Evolutionary conservation across 2,888 invertebrate species (phyloP), one percentile per base, ranked within the genome.

Genomic region (Parelbella ahira): DNA sequence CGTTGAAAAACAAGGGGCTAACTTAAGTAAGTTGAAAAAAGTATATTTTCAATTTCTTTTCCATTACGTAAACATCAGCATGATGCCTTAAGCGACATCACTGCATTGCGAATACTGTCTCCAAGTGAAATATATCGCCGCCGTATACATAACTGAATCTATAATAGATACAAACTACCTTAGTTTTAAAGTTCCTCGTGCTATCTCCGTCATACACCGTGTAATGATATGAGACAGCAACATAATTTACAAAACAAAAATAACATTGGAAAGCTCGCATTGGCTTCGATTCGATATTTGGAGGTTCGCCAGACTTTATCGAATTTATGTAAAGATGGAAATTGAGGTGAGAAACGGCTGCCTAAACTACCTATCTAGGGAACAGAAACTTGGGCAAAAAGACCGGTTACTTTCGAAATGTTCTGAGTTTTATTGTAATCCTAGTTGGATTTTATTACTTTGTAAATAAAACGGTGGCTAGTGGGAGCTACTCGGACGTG

Each of bases 261-360:
- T 53, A 54, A 53, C 51, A 56, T 51, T 47, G 50, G 47, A 52
- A 53, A 53, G 47, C 49, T 44, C 49, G 50, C 50, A 52, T 47
- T 48, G 53, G 50, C 48, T 49, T 49, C 49, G 56, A 54, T 58
- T 59, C 53, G 52, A 56, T 58, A 60, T 59, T 67, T 82, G 82
- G 80, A 68, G 45, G 50, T 44, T 48, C 53, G 80, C 79, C 82
- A 82, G 62, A 58, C 64, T 60, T 77, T 79, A 77, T 77, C 76
- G 74, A 71, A 75, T 77, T 71, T 65, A 70, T 74, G 72, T 72
- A 71, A 75, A 72, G 69, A 74, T 73, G 69, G 69, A 74, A 76
- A 73, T 76, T 68, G 72, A 77, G 74, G 73, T 76, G 73, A 67
- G 63, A 72, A 69, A 66, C 52, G 63, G 55, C 60, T 58, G 53